Evolutionary conservation across 2,113 vertebrate species (phyloP).

Genomic region (Myanophis thanlyinensis): DNA sequence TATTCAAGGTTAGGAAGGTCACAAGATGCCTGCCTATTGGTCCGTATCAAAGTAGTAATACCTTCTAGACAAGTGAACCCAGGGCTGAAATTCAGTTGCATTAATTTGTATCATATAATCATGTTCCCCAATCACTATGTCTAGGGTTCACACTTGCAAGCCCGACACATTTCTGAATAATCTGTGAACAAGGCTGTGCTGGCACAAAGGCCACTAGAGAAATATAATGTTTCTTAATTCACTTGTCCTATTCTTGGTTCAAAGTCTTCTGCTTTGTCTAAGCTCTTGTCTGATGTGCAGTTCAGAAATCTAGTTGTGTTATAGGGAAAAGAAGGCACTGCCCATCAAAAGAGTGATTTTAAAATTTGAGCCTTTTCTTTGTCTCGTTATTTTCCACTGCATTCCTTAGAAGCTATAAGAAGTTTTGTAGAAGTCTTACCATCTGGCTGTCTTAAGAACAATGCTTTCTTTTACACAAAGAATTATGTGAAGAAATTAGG

Average conservation of each 20-base stretch:
- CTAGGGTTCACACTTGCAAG: neutral
- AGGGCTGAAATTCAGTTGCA: neutral
- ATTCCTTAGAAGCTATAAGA: neutral
- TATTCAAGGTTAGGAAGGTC: neutral
- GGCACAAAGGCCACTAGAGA: neutral
- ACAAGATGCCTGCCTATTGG: neutral
- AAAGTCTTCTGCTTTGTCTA: neutral
- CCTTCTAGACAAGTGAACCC: neutral
- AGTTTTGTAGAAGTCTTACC: neutral
- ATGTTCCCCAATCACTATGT: neutral
- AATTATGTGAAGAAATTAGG: neutral
- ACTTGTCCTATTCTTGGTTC: neutral
- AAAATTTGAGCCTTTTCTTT: neutral
- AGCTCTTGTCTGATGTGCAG: neutral
- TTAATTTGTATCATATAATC: neutral
- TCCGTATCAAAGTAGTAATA: no score
- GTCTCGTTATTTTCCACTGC: neutral
- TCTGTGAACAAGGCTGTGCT: no score
- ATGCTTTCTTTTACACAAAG: neutral
- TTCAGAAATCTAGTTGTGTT: neutral
- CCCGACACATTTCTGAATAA: neutral
- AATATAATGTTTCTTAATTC: neutral
- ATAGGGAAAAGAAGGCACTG: neutral
- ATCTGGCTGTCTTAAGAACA: neutral
- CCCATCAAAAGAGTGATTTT: neutral